Evolutionary conservation across 2,888 invertebrate genomes (phyloP), one percentile per base, ranked within the genome.

Genomic region (Eupithecia centaureata): DNA sequence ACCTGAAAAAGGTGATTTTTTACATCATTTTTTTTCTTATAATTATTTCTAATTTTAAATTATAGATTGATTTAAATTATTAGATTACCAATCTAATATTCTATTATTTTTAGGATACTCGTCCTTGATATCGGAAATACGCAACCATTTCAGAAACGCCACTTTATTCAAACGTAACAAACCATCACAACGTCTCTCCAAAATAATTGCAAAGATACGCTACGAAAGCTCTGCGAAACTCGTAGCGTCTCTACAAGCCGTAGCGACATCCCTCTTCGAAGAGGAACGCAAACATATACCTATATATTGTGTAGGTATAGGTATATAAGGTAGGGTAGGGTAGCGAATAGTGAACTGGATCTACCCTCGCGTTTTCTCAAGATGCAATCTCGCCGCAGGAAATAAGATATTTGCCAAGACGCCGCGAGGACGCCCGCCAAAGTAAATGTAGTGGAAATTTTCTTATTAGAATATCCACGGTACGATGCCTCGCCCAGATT

Each of bases 381-480:
- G 93, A 93, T 93, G 93, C 94, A 93, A 94, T 93, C 93, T 93
- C 91, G 90, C 90, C 90, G 84, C 92, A 93, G 93, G 94, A 93
- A 94, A 93, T 94, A 93, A 93, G 93, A 93, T 93, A 93, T 94
- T 93, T 93, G 93, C 93, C 86, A 90, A 93, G 94, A 93, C 93
- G 94, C 93, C 90, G 91, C 93, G 91, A 90, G 87, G 88, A 87
- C 87, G 89, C 90, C 89, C 89, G 89, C 88, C 89, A 88, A 88
- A 90, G 91, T 93, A 93, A 93, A 93, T 91, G 92, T 94, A 95
- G 89, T 94, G 93, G 93, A 93, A 93, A 93, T 93, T 93, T 93
- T 93, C 93, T 92, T 93, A 93, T 94, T 93, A 93, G 92, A 92
- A 92, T 93, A 91, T 92, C 92, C 87, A 91, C 92, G 93, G 85